Evolutionary conservation across 1,140 invertebrate species (phyloP), one percentile per base, ranked within the genome.

Genomic region (Elysia chlorotica): DNA sequence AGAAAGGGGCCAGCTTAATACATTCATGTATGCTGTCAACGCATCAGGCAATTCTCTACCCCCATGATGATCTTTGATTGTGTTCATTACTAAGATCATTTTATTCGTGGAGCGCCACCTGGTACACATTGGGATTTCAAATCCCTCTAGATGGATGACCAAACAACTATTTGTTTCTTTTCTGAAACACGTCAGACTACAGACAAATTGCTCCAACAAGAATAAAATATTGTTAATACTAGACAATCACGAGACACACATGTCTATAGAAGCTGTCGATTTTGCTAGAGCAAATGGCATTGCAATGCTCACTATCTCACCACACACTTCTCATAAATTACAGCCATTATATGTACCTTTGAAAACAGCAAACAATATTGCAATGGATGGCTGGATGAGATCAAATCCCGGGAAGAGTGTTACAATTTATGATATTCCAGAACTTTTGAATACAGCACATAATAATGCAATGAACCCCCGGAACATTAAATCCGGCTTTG

Each of bases 381-480:
- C 70, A 48, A 10, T 10, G 23, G 91, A 79, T 69, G n/a, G 88
- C 87, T 71, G 84, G 87, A 83, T 90, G 83, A 48, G 78, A 76
- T 87, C 69, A 66, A 78, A 90, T 74, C 82, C 85, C 28, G 85
- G 87, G 25, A 88, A 86, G 75, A 17, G 87, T n/a, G n/a, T n/a
- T n/a, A n/a, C n/a, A n/a, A n/a, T 89, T 48, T 89, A 88, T 78
- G 86, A 89, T 73, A 86, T 90, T 69, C 70, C 73, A 19, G 23
- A 21, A 14, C n/a, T 68, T 4, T 10, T 61, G 14, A 69, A 36
- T 53, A 5, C 59, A 21, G 66, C 53, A 23, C 73, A 74, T 2
- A 57, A 37, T 19, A 53, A 30, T 53, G 71, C 37, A 23, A 2
- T 73, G 28, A 67, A 30, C n/a, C 62, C 62, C 5, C 19, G 6